Evolutionary conservation across 2,113 vertebrate species (phyloP), one percentile per base, ranked within the genome.

Genomic region (Myiopsitta monachus): DNA sequence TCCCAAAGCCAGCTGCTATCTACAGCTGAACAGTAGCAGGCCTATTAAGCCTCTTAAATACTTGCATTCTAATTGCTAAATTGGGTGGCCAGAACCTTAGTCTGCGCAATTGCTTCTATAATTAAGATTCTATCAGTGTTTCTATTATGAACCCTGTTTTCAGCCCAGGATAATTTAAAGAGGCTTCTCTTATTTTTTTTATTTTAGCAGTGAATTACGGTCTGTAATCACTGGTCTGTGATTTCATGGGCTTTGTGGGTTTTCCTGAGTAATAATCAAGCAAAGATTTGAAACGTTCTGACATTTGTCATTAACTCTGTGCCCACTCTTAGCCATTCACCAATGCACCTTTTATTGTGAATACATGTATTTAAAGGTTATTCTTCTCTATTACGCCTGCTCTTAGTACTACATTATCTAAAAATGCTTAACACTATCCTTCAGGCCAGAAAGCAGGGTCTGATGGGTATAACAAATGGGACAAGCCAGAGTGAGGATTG

Each of bases 11-110:
- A 97, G 96, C 97, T 97, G 96, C 92, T 84, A 68, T 74, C 84
- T 95, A 38, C 80, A 92, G 93, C 88, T 90, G 89, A 97, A 91
- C 54, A 80, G 78, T 36, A 85, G 81, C 81, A 93, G 85, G 75
- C 92, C 61, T 94, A 92, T 97, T 96, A 97, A 94, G 77, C 85
- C 87, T 93, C 90, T 94, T 96, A 96, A 95, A 95, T 79, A 63
- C 68, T 88, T 87, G 69, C 76, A 94, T 97, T 97, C 93, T 94
- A 91, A 87, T 95, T 94, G 83, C 90, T 88, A 91, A 91, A 96
- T 93, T 96, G 91, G 75, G 78, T 74, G 44, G 70, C 83, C 82
- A 87, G 94, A 95, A 83, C 87, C 83, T 90, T 69, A 46, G 33
- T 72, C 74, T 87, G 39, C 62, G 59, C 88, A 96, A 95, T 91